These are phyloP conservation scores for Ostrea denselamellosa DNA, from an alignment of 1,140 invertebrate genomes.

Conservation along the genomic window DNA sequence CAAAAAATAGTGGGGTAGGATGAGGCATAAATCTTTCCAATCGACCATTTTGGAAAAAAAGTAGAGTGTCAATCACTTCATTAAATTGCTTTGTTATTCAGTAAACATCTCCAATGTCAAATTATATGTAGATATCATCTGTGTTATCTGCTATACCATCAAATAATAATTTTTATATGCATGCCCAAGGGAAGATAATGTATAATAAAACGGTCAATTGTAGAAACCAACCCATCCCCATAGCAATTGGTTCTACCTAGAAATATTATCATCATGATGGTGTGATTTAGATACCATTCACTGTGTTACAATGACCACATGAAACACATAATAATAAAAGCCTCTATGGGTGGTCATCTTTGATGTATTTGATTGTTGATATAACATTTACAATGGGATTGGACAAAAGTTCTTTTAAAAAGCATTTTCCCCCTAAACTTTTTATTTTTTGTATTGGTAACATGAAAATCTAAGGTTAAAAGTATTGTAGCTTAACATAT, in stretches of 20 bases:
- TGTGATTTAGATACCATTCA: not conserved
- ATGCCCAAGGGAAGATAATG: not conserved
- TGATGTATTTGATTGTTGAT: not conserved
- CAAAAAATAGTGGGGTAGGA: too few relatives aligned
- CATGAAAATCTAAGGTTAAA: too few relatives aligned
- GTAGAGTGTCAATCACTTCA: conserved; percentile 14
- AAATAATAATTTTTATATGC: conserved; percentile 7
- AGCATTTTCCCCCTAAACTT: too few relatives aligned
- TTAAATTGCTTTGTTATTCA: conserved; percentile 1
- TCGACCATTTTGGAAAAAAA: not conserved
- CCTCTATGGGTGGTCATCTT: conserved; percentile 3
- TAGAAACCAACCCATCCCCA: conserved; percentile 9
- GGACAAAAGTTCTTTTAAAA: too few relatives aligned
- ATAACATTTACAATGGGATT: too few relatives aligned
- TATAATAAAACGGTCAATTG: conserved; percentile 6
- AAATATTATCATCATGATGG: not conserved
- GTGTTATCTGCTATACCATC: not conserved
- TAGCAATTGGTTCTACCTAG: not conserved
- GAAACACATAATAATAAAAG: not conserved
- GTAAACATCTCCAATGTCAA: not conserved
- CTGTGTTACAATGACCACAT: conserved; percentile 23
- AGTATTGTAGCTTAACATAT: too few relatives aligned
- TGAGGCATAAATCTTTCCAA: too few relatives aligned
- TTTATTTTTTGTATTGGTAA: too few relatives aligned
- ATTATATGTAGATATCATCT: conserved; percentile 11